Evolutionary conservation across 2,113 vertebrate genomes (phyloP).

Genomic region (Sorex araneus): DNA sequence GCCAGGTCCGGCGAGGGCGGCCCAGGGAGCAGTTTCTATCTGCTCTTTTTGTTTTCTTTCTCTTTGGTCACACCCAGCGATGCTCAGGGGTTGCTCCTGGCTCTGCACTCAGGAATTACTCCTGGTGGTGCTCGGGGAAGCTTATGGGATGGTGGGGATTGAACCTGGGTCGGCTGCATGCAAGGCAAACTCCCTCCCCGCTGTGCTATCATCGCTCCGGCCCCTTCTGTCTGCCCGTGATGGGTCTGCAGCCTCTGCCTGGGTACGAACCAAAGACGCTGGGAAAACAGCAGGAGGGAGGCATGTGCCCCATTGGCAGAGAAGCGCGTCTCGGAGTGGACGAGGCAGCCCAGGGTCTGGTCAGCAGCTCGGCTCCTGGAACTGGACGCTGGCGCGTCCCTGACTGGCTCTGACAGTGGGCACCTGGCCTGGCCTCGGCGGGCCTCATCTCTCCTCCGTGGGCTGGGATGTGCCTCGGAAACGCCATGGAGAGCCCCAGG

Average conservation of each 20-base stretch:
- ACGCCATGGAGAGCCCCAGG: too few species aligned
- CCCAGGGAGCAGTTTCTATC: too few species aligned
- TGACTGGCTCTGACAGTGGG: not conserved
- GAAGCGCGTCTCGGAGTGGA: not conserved
- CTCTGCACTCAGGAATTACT: too few species aligned
- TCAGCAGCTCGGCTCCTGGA: not conserved
- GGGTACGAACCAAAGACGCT: not conserved
- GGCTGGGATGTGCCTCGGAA: not conserved
- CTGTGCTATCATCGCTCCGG: too few species aligned
- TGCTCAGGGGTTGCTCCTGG: too few species aligned
- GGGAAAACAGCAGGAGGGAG: not conserved
- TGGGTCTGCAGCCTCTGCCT: not conserved
- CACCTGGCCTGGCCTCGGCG: not conserved
- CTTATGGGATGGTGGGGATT: too few species aligned
- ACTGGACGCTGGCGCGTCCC: not conserved
- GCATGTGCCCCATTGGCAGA: not conserved
- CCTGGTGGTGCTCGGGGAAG: too few species aligned
- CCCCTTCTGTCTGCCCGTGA: too few species aligned
- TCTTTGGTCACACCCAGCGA: too few species aligned
- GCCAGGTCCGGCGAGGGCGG: not conserved
- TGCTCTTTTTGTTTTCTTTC: too few species aligned
- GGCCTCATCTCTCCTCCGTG: not conserved
- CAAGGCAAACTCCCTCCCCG: too few species aligned
- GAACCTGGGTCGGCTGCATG: too few species aligned
- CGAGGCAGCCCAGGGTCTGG: not conserved